A percentile compares a stretch with the other conserved stretches of the same genome.
These are phyloP conservation scores for Daubentonia madagascariensis DNA, from an alignment of 2,113 vertebrate genomes.

Conservation along the genomic window DNA sequence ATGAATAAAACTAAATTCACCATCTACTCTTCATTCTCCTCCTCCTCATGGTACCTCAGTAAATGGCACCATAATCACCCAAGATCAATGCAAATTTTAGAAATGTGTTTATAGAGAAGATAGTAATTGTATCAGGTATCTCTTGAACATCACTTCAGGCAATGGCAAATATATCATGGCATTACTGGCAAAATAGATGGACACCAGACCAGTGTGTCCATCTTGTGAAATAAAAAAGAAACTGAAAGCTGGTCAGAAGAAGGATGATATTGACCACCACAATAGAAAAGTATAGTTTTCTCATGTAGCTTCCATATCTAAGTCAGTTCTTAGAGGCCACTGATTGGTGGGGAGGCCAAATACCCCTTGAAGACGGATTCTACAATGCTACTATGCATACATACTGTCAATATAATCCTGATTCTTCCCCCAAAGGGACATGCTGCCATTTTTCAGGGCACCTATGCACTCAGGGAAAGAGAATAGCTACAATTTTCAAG, in stretches of 20 bases:
- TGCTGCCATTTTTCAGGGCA: not conserved
- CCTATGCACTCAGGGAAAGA: not conserved
- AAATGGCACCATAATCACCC: not conserved
- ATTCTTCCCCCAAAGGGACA: not conserved
- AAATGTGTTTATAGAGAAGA: not conserved
- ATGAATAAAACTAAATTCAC: slow-evolving; percentile 4
- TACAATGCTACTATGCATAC: not conserved
- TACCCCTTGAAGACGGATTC: not conserved
- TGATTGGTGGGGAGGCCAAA: not conserved
- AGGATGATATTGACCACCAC: not conserved
- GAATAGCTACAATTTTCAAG: not conserved
- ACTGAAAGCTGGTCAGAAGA: not conserved
- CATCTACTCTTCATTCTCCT: not conserved
- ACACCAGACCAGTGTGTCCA: not conserved
- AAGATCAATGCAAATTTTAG: not conserved
- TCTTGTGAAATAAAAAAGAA: not conserved
- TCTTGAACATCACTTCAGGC: not conserved
- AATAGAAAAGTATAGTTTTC: not conserved
- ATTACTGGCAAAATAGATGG: not conserved
- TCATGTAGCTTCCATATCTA: not conserved
- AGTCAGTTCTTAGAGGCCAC: not conserved
- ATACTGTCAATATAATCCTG: not conserved
- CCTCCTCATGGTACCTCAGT: not conserved
- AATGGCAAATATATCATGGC: not conserved
- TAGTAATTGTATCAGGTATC: not conserved